A percentile compares a stretch with the other conserved stretches of the same genome.
These are phyloP conservation scores for Augochlora pura DNA, from an alignment of 1,140 invertebrate species.

Conservation along the genomic window DNA sequence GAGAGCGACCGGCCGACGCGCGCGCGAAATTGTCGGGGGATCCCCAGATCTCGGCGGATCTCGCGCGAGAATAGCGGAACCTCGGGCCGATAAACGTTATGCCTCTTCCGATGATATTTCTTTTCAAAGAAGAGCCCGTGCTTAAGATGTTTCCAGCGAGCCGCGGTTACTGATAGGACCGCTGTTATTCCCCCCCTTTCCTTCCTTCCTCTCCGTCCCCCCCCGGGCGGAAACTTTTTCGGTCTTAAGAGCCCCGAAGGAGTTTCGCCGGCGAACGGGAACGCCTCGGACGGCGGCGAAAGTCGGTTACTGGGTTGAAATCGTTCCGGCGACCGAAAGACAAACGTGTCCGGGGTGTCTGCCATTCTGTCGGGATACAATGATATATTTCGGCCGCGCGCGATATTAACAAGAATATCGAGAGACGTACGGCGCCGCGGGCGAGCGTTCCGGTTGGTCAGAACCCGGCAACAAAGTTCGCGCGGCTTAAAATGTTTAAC, in stretches of 20 bases:
- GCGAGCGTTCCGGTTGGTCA: too few species aligned
- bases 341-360: conserved; percentile 31
- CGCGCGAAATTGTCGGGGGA: not conserved
- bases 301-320: conserved; percentile 63
- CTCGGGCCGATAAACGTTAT: conserved; percentile 30
- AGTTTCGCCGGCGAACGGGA: conserved; percentile 31
- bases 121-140: not conserved
- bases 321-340: conserved; percentile 43
- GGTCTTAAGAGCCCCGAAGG: conserved; percentile 44
- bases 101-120: conserved; percentile 41
- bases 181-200: conserved; percentile 47
- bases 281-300: conserved; percentile 38
- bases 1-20: not conserved
- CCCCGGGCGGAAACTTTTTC: conserved; percentile 48
- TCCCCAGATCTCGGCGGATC: not conserved
- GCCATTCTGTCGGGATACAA: too few species aligned
- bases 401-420: too few species aligned
- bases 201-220: too few species aligned
- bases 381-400: too few species aligned
- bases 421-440: too few species aligned
- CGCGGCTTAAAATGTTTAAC: too few species aligned
- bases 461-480: too few species aligned
- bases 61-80: conserved; percentile 1
- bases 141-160: conserved; percentile 32
- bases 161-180: conserved; percentile 32